Percentiles rank a stretch among this genome's conserved stretches.
phyloP scores from a whole-genome alignment of 2,113 vertebrate species.

The Turnix velox region DNA sequence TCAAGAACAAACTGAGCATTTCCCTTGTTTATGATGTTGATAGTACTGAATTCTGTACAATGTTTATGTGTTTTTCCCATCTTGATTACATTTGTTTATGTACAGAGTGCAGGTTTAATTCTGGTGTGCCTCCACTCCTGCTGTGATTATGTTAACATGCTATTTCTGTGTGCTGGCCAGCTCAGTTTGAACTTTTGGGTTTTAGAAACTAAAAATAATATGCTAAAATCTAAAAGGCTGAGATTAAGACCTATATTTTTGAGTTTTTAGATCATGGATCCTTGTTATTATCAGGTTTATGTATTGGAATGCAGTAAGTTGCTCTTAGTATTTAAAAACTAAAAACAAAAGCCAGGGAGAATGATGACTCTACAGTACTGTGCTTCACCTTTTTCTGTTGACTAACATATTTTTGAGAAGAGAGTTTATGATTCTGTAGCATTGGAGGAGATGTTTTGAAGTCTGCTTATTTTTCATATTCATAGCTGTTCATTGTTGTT shows the following conservation, averaged over 20 bases:
- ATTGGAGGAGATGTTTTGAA: background rate
- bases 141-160: background rate
- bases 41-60: background rate
- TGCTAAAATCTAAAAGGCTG: background rate
- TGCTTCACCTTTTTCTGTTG: background rate
- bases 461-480: background rate
- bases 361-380: background rate
- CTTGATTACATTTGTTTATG: slow-evolving; percentile 25
- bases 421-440: background rate
- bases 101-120: background rate
- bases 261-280: background rate
- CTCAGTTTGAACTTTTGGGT: background rate
- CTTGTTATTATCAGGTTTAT: background rate
- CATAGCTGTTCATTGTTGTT: background rate
- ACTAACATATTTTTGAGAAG: background rate
- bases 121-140: background rate
- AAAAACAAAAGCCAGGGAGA: background rate
- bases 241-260: background rate
- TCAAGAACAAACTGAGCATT: background rate
- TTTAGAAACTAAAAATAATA: background rate
- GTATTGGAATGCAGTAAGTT: background rate
- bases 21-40: background rate
- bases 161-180: background rate
- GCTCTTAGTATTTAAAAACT: background rate
- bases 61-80: slow-evolving; percentile 24